phyloP scores from a whole-genome alignment of 1,140 invertebrate genomes.

The Diachasmimorpha longicaudata region DNA sequence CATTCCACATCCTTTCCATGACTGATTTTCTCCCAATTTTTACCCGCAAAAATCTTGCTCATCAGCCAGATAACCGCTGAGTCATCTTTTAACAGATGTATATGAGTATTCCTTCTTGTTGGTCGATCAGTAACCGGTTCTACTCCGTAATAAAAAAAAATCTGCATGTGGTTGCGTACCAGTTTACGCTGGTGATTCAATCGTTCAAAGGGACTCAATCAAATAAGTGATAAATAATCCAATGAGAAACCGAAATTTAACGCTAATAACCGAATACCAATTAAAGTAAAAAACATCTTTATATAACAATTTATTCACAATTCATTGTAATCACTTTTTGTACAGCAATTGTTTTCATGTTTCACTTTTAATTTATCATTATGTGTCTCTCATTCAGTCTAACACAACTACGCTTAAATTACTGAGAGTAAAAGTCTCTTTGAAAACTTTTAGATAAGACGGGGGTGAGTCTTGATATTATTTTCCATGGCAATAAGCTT shows the following conservation, averaged over 20 bases:
- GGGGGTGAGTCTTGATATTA: conserved; percentile 34
- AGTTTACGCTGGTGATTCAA: no score
- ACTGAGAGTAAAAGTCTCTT: conserved; percentile 31
- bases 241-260: not conserved
- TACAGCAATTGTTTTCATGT: conserved; percentile 30
- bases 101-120: not conserved
- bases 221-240: no score
- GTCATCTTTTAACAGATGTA: not conserved
- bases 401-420: conserved; percentile 2
- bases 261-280: not conserved
- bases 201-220: not conserved
- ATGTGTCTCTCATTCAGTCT: conserved; percentile 18
- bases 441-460: conserved; percentile 42
- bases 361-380: conserved; percentile 26
- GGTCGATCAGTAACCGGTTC: not conserved
- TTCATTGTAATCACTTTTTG: conserved; percentile 42
- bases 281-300: conserved; percentile 41
- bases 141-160: not conserved
- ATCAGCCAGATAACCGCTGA: not conserved
- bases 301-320: conserved; percentile 52
- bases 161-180: no score
- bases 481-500: conserved; percentile 47
- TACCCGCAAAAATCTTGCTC: not conserved
- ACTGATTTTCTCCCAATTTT: not conserved
- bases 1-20: not conserved